Evolutionary conservation across 1,140 invertebrate species (phyloP).

Genomic region (Periplaneta americana): DNA sequence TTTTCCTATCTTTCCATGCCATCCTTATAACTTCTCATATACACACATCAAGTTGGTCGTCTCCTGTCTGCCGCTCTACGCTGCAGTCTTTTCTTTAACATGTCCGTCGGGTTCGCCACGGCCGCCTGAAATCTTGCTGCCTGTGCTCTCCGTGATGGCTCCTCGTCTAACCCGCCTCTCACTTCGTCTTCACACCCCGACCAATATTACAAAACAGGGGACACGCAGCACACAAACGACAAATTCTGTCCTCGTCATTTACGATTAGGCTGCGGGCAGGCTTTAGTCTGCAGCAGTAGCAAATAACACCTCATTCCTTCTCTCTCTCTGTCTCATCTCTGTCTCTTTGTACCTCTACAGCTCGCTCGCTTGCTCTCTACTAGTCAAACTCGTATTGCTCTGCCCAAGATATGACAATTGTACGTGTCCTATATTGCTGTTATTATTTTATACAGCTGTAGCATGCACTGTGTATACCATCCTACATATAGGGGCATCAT

Average conservation of each 20-base stretch:
- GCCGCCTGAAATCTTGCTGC: background rate
- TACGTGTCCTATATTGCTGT: background rate
- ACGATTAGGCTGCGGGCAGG: constrained; percentile 18
- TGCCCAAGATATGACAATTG: background rate
- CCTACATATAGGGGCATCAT: background rate
- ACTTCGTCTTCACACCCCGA: constrained; percentile 5
- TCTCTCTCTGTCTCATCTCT: constrained; percentile 1
- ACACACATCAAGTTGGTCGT: constrained; percentile 16
- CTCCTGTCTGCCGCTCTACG: background rate
- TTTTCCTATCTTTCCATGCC: constrained; percentile 8
- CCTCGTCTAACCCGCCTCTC: background rate
- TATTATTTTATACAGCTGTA: constrained; percentile 1
- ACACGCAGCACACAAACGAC: constrained; percentile 23
- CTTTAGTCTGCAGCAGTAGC: constrained; percentile 7
- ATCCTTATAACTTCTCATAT: constrained; percentile 27
- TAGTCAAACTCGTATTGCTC: constrained; percentile 1
- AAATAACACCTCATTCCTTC: constrained; percentile 3
- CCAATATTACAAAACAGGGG: constrained; percentile 15
- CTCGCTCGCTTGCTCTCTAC: background rate
- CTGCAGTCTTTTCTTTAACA: background rate
- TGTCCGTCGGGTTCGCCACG: background rate
- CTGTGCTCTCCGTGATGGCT: background rate
- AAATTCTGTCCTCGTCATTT: constrained; percentile 23
- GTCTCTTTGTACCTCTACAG: background rate
- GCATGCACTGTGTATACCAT: background rate